phyloP scores from a whole-genome alignment of 2,797 vertebrate species.

The Mastacembelus armatus region DNA sequence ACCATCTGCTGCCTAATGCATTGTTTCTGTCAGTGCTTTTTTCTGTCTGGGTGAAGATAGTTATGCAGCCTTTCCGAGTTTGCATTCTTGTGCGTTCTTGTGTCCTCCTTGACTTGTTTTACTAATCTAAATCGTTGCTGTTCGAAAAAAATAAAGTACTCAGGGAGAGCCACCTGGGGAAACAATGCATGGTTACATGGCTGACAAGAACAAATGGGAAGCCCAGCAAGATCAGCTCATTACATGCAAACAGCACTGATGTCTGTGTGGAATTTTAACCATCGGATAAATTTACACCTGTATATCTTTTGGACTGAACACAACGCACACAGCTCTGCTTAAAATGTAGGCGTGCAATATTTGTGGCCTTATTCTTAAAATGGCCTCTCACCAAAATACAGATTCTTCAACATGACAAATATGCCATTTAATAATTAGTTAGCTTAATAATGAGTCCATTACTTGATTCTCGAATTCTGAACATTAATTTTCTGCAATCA shows the following conservation, averaged over 20 bases:
- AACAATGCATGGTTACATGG: conserved; percentile 8
- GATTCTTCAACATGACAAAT: background rate
- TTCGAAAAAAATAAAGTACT: background rate
- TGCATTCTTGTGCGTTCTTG: conserved; percentile 23
- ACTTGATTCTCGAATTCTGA: background rate
- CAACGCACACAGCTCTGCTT: background rate
- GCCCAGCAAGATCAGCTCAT: conserved; percentile 8
- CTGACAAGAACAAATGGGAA: conserved; percentile 2
- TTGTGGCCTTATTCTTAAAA: background rate
- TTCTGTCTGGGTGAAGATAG: conserved; percentile 13
- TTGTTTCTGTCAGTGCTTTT: conserved; percentile 29
- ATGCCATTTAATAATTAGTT: background rate
- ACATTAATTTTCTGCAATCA: background rate
- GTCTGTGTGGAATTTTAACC: background rate
- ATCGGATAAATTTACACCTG: background rate
- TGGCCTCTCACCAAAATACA: background rate
- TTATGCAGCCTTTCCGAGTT: conserved; percentile 21
- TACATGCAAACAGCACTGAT: conserved; percentile 3
- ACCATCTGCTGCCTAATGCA: conserved; percentile 57
- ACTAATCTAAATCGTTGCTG: conserved; percentile 16
- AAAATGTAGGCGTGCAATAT: background rate
- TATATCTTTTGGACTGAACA: background rate
- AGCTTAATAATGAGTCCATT: background rate
- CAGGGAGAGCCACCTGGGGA: conserved; percentile 8
- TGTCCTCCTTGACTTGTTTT: conserved; percentile 17